Base-by-base conservation (phyloP, 2,888 invertebrate genomes). In the Notodonta dromedarius region DNA sequence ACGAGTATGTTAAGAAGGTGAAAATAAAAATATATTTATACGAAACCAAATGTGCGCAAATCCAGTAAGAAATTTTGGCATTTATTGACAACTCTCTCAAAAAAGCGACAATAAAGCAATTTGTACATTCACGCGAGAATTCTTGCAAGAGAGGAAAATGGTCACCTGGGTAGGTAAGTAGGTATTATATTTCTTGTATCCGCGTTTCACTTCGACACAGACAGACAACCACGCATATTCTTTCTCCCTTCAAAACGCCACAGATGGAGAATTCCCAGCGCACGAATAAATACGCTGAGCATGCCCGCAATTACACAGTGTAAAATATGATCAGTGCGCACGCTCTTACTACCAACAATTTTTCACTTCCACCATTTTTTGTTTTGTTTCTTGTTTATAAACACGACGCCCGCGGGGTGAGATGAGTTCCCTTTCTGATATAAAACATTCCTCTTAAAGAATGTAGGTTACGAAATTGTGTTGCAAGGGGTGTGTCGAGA, bases 291-390 rank as follows among this genome's bases (percentile, higher is more conserved):
- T 46, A 57, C 48, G 39, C 57, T 66, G 62, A 67, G 65, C 69
- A 63, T 74, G 76, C 68, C 71, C 59, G 69, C 78, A 77, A 80
- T 80, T 78, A 80, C 78, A 78, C 70, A 60, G 57, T 63, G 66
- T 77, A 73, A 78, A 79, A 77, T 77, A 79, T 77, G 71, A 77
- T 76, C 66, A 61, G 67, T 61, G 67, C 61, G 66, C 66, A 67
- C 61, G 62, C 58, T 68, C 67, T 63, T 58, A 44, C 60, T 52
- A 56, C 16, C 59, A 69, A 78, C 69, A 75, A 79, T 78, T 78
- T 78, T 78, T 78, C 78, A 76, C 71, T 70, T 70, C 65, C 62
- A 7, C 14, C 16, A 57, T 64, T 68, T 65, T 70, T 70, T 71
- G 62, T 61, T 61, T 62, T 61, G 61, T 61, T 63, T 68, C 74